phyloP scores from a whole-genome alignment of 2,888 invertebrate species.

The Pollenia griseotomentosa region DNA sequence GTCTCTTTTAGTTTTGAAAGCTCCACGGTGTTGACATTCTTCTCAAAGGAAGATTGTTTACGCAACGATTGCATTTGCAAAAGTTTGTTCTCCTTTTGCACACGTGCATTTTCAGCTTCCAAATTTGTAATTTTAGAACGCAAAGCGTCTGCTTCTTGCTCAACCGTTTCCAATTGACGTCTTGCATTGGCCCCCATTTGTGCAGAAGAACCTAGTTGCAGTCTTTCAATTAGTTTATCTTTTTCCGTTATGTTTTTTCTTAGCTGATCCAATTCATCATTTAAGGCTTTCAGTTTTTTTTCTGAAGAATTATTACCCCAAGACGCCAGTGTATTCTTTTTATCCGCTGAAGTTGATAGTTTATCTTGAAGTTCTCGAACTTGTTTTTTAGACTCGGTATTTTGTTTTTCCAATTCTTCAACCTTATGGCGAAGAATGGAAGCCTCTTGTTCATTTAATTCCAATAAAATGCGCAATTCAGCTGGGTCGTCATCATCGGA shows the following conservation, averaged over 20 bases:
- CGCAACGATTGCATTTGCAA: constrained; percentile 86
- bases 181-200: constrained; percentile 85
- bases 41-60: constrained; percentile 79
- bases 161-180: constrained; percentile 90
- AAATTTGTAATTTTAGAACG: constrained; percentile 88
- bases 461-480: constrained; percentile 93
- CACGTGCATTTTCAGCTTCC: constrained; percentile 91
- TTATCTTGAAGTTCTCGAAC: constrained; percentile 91
- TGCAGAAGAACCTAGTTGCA: constrained; percentile 88
- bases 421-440: constrained; percentile 92
- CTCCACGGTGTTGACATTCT: constrained; percentile 84
- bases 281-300: constrained; percentile 86
- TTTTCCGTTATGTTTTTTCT: constrained; percentile 92
- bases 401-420: constrained; percentile 92
- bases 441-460: constrained; percentile 95
- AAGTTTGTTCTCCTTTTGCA: constrained; percentile 90
- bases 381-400: constrained; percentile 89
- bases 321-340: constrained; percentile 44
- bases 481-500: constrained; percentile 92
- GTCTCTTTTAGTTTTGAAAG: constrained; percentile 86
- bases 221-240: constrained; percentile 91
- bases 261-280: constrained; percentile 90
- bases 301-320: constrained; percentile 76
- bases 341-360: constrained; percentile 80
- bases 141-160: constrained; percentile 90